A percentile compares a stretch with the other conserved stretches of the same genome.
phyloP scores from a whole-genome alignment of 2,113 vertebrate species.

The Hemichromis elongatus region DNA sequence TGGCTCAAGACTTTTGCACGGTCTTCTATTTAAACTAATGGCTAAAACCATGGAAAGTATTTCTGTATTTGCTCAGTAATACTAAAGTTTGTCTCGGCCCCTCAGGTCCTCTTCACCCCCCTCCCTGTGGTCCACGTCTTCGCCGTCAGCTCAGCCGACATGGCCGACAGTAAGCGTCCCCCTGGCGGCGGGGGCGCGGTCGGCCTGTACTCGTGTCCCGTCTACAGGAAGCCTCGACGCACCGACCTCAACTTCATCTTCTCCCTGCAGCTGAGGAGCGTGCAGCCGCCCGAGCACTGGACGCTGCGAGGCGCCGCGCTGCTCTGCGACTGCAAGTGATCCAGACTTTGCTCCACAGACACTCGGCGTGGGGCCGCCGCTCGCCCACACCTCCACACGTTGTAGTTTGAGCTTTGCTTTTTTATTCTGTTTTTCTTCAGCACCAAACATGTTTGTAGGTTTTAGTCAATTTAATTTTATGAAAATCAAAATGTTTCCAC shows the following conservation, averaged over 20 bases:
- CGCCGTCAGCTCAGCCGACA: conserved; percentile 65
- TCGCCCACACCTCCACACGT: background rate
- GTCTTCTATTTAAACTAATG: too few relatives aligned
- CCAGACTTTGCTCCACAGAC: background rate
- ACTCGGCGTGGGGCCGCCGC: background rate
- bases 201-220: conserved; percentile 75
- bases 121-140: conserved; percentile 83
- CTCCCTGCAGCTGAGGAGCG: conserved; percentile 70
- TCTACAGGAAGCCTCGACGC: conserved; percentile 79
- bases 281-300: conserved; percentile 77
- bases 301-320: conserved; percentile 77
- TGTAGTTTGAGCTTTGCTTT: background rate
- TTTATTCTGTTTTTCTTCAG: background rate
- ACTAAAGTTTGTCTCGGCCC: background rate
- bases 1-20: too few relatives aligned
- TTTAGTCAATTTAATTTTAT: background rate
- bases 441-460: background rate
- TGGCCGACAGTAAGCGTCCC: conserved; percentile 47
- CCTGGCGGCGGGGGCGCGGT: background rate
- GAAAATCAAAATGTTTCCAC: too few relatives aligned
- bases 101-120: conserved; percentile 79
- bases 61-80: background rate
- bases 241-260: conserved; percentile 83
- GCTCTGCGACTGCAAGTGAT: conserved; percentile 78
- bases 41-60: too few relatives aligned